Base-by-base conservation (phyloP, 64 coral and sea anemone genomes). In the Astreopora myriophthalma region DNA sequence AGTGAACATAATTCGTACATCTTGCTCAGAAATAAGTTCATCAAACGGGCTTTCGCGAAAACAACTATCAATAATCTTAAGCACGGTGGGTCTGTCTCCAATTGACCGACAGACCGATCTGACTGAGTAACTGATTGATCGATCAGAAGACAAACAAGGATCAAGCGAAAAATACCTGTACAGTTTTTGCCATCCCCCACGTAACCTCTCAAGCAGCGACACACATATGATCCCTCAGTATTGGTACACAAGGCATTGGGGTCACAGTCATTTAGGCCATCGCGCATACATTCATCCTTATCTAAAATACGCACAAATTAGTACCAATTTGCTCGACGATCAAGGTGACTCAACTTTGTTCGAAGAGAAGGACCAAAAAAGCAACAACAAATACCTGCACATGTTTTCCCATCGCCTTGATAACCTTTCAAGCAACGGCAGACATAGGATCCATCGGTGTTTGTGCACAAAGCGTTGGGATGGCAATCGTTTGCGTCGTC, bases 381-480 rank as follows among this genome's bases (percentile, higher is more conserved):
- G n/a, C n/a, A n/a, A n/a, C n/a, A n/a, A 19, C 51, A 55, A 73
- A 20, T 35, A 94, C 92, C 92, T 84, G 48, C 8, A 29, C 92
- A 94, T 6, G 51, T 13, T 58, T 3, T 94, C 0, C 92, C 92
- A 85, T 94, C 73, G 6, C 93, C 93, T n/a, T 39, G 48, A 52
- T 68, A 94, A 4, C 93, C 87, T 60, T 86, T 74, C 5, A 39
- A 30, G 68, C 93, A 93, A 33, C 31, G 63, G 39, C 91, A 93
- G 64, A 68, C 44, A 38, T 93, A 93, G 5, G 84, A 87, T 8
- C 84, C 87, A 31, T 75, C 58, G 35, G 65, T 85, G 71, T 76
- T 89, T 6, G 89, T 69, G 55, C 93, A 94, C 11, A 74, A 28
- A 8, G 93, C 79, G 7, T 88, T 74, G 2, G 86, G 44, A 61